phyloP scores from a whole-genome alignment of 2,888 invertebrate genomes.

The Chloromyia formosa region DNA sequence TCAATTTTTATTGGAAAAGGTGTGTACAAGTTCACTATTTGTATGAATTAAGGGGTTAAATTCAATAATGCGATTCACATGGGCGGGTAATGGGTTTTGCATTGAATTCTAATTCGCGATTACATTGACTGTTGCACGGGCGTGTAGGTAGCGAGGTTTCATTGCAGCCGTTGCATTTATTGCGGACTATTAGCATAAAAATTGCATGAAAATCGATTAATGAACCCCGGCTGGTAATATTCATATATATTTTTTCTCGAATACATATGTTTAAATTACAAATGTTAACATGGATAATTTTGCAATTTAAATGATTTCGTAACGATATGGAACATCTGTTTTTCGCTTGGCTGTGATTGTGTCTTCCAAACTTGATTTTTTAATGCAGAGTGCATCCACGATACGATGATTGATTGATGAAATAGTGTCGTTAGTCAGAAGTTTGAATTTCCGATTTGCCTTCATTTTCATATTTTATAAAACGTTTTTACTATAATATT shows the following conservation, averaged over 20 bases:
- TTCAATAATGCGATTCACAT: background rate
- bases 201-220: slow-evolving; percentile 9
- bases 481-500: too few relatives aligned
- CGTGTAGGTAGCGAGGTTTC: background rate
- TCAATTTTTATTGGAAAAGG: slow-evolving; percentile 24
- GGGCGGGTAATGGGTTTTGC: slow-evolving; percentile 11
- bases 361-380: too few relatives aligned
- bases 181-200: slow-evolving; percentile 14
- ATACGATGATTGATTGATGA: too few relatives aligned
- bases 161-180: background rate
- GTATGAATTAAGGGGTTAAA: slow-evolving; percentile 5
- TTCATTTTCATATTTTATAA: too few relatives aligned
- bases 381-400: too few relatives aligned
- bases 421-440: too few relatives aligned
- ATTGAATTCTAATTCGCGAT: slow-evolving; percentile 37
- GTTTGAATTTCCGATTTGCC: too few relatives aligned
- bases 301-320: too few relatives aligned
- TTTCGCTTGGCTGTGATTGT: too few relatives aligned
- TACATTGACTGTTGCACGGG: background rate
- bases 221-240: too few relatives aligned
- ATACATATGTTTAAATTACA: background rate
- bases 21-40: background rate
- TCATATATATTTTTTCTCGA: background rate
- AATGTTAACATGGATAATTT: too few relatives aligned
- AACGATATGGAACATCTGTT: too few relatives aligned